A percentile compares a stretch with the other conserved stretches of the same genome.
These are phyloP conservation scores for Gallinago jamesoni DNA, from an alignment of 2,113 vertebrate genomes.

Conservation along the genomic window DNA sequence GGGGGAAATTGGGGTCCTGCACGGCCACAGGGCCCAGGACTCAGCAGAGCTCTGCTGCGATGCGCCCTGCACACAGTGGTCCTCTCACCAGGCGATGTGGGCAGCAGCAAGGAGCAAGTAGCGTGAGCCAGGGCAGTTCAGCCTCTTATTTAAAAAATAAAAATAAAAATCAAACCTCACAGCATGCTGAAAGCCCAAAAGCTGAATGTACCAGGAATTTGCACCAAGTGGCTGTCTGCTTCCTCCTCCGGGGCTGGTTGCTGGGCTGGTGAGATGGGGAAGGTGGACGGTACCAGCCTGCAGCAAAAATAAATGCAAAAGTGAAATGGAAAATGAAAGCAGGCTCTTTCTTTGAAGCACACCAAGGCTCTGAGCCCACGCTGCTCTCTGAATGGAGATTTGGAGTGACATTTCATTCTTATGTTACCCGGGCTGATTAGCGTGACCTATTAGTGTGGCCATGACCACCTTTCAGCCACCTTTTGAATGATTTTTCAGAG, in stretches of 20 bases:
- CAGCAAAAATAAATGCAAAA: background rate
- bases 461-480: background rate
- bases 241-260: background rate
- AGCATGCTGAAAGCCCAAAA: background rate
- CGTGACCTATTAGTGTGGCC: background rate
- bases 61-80: background rate
- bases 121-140: background rate
- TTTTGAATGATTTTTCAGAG: background rate
- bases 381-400: background rate
- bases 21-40: background rate
- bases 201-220: background rate
- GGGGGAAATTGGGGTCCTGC: background rate
- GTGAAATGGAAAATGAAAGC: background rate
- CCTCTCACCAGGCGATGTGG: rapidly evolving
- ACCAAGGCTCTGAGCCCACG: background rate
- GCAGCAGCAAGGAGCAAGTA: background rate
- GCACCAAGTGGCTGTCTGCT: background rate
- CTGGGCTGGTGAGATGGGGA: background rate
- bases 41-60: background rate
- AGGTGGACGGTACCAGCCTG: background rate
- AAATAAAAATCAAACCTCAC: background rate
- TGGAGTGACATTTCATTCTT: background rate
- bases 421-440: background rate
- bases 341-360: background rate
- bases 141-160: background rate